Conservation (phyloP, 2,797 vertebrate species). For the Avahi laniger region DNA sequence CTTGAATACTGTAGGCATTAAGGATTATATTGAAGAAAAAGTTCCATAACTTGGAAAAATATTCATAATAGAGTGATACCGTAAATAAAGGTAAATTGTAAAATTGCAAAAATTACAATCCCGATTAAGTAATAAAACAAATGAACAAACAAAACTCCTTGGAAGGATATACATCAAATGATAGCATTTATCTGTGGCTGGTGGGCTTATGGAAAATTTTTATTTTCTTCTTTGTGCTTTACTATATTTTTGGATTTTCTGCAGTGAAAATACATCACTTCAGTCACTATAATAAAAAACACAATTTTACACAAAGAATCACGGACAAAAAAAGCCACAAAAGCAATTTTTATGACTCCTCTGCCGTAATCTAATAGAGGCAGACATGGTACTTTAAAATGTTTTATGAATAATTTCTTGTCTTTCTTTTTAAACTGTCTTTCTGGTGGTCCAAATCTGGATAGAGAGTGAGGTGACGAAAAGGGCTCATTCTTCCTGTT, state of each 20-base stretch:
- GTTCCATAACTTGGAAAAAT: slow-evolving; percentile 31
- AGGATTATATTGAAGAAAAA: neutral
- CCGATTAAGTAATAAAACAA: slow-evolving; percentile 41
- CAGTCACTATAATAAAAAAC: slow-evolving; percentile 52
- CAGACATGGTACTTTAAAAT: neutral
- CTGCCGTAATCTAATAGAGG: slow-evolving; percentile 2
- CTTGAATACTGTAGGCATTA: neutral
- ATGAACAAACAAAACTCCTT: neutral
- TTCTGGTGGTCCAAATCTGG: neutral
- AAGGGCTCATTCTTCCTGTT: neutral
- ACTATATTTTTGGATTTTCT: slow-evolving; percentile 45
- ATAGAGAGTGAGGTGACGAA: neutral
- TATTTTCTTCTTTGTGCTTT: slow-evolving; percentile 52
- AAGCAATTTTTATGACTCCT: slow-evolving; percentile 29
- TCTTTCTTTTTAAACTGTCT: neutral
- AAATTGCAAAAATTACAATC: slow-evolving; percentile 8
- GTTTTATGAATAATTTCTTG: slow-evolving; percentile 27
- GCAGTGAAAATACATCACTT: slow-evolving; percentile 60
- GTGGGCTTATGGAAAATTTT: slow-evolving; percentile 10
- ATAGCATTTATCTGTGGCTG: neutral
- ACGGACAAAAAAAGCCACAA: neutral
- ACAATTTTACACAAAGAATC: slow-evolving; percentile 59
- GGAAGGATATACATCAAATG: neutral
- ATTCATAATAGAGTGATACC: neutral
- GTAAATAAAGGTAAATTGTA: slow-evolving; percentile 29